These are phyloP conservation scores for Eristalis arbustorum DNA, from an alignment of 2,888 invertebrate species.

Conservation along the genomic window DNA sequence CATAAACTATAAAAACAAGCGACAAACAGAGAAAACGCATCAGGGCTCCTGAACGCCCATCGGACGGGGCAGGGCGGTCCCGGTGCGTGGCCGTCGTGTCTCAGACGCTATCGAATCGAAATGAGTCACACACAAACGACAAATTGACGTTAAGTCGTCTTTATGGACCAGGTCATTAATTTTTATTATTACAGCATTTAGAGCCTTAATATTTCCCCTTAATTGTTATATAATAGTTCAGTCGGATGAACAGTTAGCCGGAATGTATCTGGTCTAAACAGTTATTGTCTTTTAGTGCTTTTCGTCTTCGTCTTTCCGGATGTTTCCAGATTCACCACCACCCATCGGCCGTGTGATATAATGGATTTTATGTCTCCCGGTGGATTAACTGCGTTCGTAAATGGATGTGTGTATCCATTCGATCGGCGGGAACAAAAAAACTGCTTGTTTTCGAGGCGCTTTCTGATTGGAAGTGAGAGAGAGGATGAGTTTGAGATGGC, in stretches of 20 bases:
- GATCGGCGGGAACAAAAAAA: not conserved
- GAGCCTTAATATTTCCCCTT: constrained; percentile 13
- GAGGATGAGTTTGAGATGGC: not conserved
- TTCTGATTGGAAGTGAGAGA: not conserved
- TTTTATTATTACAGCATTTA: constrained; percentile 32
- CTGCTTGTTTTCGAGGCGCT: not conserved
- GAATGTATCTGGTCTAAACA: constrained; percentile 13
- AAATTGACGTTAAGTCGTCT: not conserved
- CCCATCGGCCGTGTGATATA: not conserved
- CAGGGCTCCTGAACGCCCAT: not conserved
- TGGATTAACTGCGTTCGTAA: not conserved
- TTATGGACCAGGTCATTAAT: constrained; percentile 30
- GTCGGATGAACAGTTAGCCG: not conserved
- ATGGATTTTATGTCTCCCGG: not conserved
- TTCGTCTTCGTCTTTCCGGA: not conserved
- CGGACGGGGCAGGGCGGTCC: not conserved
- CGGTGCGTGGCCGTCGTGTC: not conserved
- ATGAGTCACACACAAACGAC: not conserved
- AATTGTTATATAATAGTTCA: constrained; percentile 30
- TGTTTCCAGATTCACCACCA: not conserved
- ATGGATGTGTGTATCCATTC: not conserved
- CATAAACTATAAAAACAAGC: not conserved
- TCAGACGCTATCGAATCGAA: not conserved
- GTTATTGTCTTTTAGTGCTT: not conserved
- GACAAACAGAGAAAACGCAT: not conserved